Base-by-base conservation (phyloP, 2,888 invertebrate species). In the Heliconius sara region DNA sequence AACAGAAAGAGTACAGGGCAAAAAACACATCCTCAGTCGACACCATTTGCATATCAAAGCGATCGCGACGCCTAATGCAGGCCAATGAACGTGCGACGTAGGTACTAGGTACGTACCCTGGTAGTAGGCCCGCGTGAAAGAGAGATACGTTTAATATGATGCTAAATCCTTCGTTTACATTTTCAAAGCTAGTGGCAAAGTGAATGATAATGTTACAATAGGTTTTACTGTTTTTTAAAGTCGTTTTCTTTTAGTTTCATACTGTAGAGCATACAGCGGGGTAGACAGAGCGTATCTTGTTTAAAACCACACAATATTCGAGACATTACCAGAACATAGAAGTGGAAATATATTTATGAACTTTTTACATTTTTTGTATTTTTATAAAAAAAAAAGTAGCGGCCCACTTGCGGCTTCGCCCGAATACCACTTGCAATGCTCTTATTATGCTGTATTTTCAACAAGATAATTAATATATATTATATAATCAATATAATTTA, bases 21-120 rank as follows among this genome's bases (percentile, higher is more conserved):
- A 81, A 78, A 79, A 76, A 77, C 76, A 80, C 70, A 71, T 70
- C 70, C 60, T 47, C 72, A 80, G 76, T 72, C 22, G 60, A 75
- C 75, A 47, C 47, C 73, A 83, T 83, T 83, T 80, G 79, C 81
- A 83, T 83, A 30, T 80, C 81, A 83, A 83, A 83, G 83, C 78
- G 72, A 70, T 73, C 74, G 75, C 25, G 70, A 19, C 71, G 74
- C 80, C 68, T 77, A 80, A 80, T 80, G 80, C 80, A 67, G 68
- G 74, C 73, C 79, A 74, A 77, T 72, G 73, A 74, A 63, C 77
- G 77, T 22, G 30, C 57, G 67, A 57, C 47, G 52, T 52, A 0
- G 6, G 16, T 47, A 16, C 39, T 1, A 34, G 34, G 34, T 39
- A 39, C 39, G 10, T 39, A 10, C 10, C 39, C 4, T 34, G 0